A percentile compares a stretch with the other conserved stretches of the same genome.
phyloP scores from a whole-genome alignment of 2,888 invertebrate species.

The Brachyptera putata region DNA sequence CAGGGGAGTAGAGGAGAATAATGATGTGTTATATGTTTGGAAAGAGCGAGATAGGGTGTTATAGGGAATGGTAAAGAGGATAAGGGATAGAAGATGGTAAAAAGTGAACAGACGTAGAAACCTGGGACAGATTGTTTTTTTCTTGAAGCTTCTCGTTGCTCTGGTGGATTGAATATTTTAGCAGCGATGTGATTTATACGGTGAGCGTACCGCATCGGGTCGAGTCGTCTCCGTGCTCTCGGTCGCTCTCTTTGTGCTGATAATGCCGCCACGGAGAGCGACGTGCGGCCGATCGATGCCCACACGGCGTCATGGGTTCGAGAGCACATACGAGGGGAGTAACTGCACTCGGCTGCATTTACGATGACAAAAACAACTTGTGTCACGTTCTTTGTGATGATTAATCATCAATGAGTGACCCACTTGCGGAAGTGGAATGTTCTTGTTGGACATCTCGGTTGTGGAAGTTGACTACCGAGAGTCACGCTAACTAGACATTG shows the following conservation, averaged over 20 bases:
- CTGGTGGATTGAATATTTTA: slow-evolving; percentile 31
- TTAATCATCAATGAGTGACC: too few relatives aligned
- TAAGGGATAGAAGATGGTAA: slow-evolving; percentile 1
- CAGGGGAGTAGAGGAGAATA: slow-evolving; percentile 19
- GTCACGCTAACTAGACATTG: too few relatives aligned
- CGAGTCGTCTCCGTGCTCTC: slow-evolving; percentile 1
- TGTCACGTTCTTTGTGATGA: too few relatives aligned
- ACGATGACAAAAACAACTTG: too few relatives aligned
- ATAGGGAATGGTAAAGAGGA: neutral
- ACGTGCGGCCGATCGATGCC: neutral
- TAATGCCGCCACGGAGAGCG: neutral
- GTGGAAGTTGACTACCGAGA: too few relatives aligned
- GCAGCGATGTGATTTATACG: slow-evolving; percentile 27
- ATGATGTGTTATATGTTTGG: slow-evolving; percentile 16
- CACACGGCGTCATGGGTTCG: neutral
- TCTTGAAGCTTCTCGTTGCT: slow-evolving; percentile 10
- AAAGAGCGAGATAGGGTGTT: slow-evolving; percentile 3
- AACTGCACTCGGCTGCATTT: too few relatives aligned
- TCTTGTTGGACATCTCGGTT: too few relatives aligned
- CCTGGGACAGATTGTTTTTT: slow-evolving; percentile 28
- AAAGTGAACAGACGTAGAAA: neutral
- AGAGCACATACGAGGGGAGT: too few relatives aligned
- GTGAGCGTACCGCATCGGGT: neutral
- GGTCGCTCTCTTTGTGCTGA: neutral
- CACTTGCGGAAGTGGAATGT: too few relatives aligned